Base-by-base conservation (phyloP, 2,888 invertebrate species). In the Agonopterix arenella region DNA sequence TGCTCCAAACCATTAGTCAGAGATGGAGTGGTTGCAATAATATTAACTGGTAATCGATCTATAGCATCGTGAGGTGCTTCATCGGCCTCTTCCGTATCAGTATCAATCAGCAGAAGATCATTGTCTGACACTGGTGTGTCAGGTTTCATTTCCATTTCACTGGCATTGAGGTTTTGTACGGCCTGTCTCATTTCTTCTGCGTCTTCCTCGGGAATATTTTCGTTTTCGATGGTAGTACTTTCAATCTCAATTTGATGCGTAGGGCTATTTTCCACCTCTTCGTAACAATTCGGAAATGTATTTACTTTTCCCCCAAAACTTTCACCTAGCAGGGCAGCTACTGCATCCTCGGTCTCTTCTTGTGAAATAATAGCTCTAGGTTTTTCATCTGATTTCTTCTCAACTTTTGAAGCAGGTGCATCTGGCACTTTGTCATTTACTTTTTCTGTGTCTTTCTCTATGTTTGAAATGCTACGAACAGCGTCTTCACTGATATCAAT, bases 281-380 rank as follows among this genome's bases (percentile, higher is more conserved):
- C 90, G 57, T 90, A 90, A 61, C 90, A 90, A 64, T 88, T 90
- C 42, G 85, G 84, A 74, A 93, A 93, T 9, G 83, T 71, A 50
- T 89, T 88, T 47, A 76, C 78, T 66, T 88, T 90, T 11, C 92
- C 93, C 1, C 95, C 94, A 68, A 97, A 96, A 60, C 96, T 96
- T 77, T 96, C 96, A 28, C 95, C 96, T 49, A 97, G 80, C 36
- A 97, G 82, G 1, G 97, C 96, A 8, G 96, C 96, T 0, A 97
- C 97, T 0, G 97, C 97, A 75, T 96, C 96, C 78, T 96, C 97
- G 0, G 97, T 97, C 82, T 97, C 97, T 84, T 97, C 97, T 79
- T 97, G 97, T 0, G 96, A 97, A 65, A 97, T 97, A 0, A 95
- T 90, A 8, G 94, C 95, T 46, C 96, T 90, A 0, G 94, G 94